Percentiles rank a stretch among this genome's conserved stretches.
Conservation (phyloP, 1,140 invertebrate genomes). For the Parasteatoda tepidariorum region DNA sequence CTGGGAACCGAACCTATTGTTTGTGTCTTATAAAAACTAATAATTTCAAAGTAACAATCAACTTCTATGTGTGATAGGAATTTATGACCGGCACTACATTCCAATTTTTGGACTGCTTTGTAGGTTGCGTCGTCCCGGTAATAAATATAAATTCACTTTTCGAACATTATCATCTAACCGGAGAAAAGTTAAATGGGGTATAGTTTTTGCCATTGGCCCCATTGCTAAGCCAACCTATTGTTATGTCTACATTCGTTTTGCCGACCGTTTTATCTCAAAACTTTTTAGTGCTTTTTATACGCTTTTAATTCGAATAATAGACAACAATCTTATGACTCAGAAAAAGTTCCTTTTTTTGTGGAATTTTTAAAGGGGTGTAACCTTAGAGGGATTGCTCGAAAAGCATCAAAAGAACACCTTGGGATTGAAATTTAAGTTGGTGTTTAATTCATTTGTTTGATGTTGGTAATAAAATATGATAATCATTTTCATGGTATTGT, state of each 20-base stretch:
- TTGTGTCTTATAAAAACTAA: slow-evolving; percentile 37
- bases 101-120: slow-evolving; percentile 16
- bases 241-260: slow-evolving; percentile 40
- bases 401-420: no score
- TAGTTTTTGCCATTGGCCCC: slow-evolving; percentile 28
- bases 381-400: no score
- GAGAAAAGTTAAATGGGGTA: slow-evolving; percentile 35
- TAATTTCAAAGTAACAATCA: slow-evolving; percentile 57
- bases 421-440: no score
- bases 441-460: no score
- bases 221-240: slow-evolving; percentile 33
- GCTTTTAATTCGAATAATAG: no score
- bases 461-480: no score
- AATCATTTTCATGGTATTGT: no score
- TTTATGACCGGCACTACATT: slow-evolving; percentile 37
- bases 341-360: no score
- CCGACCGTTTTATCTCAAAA: no score
- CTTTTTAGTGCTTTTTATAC: no score
- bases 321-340: no score
- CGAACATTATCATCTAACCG: slow-evolving; percentile 51
- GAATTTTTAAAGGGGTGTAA: no score
- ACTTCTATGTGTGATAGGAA: slow-evolving; percentile 26
- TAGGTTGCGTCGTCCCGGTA: background rate
- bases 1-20: slow-evolving; percentile 26
- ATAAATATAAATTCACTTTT: slow-evolving; percentile 42